These are phyloP conservation scores for Dendrocincla tyrannina DNA, from an alignment of 2,797 vertebrate genomes.

Conservation along the genomic window DNA sequence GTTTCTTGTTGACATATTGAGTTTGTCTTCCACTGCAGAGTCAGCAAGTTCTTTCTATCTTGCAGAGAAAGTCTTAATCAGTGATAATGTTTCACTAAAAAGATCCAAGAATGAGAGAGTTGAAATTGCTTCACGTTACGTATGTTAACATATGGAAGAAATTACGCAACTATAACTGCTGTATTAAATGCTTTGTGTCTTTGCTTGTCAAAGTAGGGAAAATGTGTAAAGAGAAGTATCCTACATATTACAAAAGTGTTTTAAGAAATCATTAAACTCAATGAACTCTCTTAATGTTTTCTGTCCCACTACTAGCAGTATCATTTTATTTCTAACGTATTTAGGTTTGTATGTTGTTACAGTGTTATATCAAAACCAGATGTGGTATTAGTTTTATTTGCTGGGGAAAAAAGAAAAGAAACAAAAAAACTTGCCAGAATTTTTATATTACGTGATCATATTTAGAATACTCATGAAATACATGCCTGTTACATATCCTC, in stretches of 20 bases:
- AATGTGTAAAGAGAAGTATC: constrained; percentile 23
- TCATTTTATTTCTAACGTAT: background rate
- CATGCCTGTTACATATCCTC: background rate
- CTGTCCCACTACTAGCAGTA: constrained; percentile 8
- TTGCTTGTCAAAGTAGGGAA: constrained; percentile 56
- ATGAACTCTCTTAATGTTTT: constrained; percentile 27
- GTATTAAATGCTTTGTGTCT: constrained; percentile 24
- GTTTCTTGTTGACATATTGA: constrained; percentile 30
- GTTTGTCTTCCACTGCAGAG: constrained; percentile 51
- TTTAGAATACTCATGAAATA: background rate
- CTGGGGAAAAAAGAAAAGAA: background rate
- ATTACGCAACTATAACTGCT: constrained; percentile 37
- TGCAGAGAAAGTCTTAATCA: constrained; percentile 55
- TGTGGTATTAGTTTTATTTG: constrained; percentile 9
- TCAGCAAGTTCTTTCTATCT: constrained; percentile 65
- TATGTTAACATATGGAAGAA: constrained; percentile 62
- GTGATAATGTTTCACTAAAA: constrained; percentile 68
- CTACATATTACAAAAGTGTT: constrained; percentile 18
- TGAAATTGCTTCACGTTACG: constrained; percentile 40
- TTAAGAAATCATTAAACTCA: background rate
- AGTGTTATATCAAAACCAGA: constrained; percentile 23
- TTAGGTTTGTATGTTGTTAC: constrained; percentile 7
- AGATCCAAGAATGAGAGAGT: constrained; percentile 53
- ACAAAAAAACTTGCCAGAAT: background rate
- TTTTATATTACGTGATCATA: background rate